Evolutionary conservation across 2,797 vertebrate genomes (phyloP).

Genomic region (Xiphophorus birchmanni): DNA sequence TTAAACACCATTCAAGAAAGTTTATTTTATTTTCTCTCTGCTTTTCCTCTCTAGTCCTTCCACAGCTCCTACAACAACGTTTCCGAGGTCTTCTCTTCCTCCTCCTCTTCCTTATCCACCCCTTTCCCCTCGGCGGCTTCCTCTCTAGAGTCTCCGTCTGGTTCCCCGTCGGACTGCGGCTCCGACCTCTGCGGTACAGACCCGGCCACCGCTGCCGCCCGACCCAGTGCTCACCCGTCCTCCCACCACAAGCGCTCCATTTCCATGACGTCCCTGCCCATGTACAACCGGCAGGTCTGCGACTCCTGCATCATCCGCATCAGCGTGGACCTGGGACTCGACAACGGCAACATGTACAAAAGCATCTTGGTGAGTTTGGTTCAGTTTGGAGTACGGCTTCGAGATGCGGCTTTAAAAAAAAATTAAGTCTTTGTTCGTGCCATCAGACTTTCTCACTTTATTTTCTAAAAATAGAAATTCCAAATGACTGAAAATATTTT

Average conservation of each 20-base stretch:
- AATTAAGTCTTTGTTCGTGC: too few relatives aligned
- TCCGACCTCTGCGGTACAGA: slow-evolving; percentile 22
- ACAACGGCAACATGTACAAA: slow-evolving; percentile 88
- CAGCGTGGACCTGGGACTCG: slow-evolving; percentile 77
- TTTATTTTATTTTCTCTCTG: background rate
- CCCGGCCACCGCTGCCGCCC: slow-evolving; percentile 4
- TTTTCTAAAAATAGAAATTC: too few relatives aligned
- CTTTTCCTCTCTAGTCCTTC: slow-evolving; percentile 57
- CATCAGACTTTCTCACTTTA: too few relatives aligned
- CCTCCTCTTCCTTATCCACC: slow-evolving; percentile 23
- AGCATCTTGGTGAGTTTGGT: slow-evolving; percentile 86
- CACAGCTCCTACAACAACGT: slow-evolving; percentile 73
- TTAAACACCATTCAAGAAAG: too few relatives aligned
- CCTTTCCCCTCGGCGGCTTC: slow-evolving; percentile 37
- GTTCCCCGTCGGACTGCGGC: slow-evolving; percentile 43
- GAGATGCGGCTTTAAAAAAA: too few relatives aligned
- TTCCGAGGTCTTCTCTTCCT: slow-evolving; percentile 52
- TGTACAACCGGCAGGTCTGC: slow-evolving; percentile 77
- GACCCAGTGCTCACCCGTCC: slow-evolving; percentile 7
- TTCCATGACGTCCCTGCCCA: slow-evolving; percentile 70
- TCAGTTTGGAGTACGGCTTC: background rate
- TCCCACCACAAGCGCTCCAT: slow-evolving; percentile 71
- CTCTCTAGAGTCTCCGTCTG: slow-evolving; percentile 36
- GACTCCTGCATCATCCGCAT: slow-evolving; percentile 86
- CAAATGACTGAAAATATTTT: too few relatives aligned